Evolutionary conservation across 1,140 invertebrate genomes (phyloP).

Genomic region (Philopotamus ludificatus): DNA sequence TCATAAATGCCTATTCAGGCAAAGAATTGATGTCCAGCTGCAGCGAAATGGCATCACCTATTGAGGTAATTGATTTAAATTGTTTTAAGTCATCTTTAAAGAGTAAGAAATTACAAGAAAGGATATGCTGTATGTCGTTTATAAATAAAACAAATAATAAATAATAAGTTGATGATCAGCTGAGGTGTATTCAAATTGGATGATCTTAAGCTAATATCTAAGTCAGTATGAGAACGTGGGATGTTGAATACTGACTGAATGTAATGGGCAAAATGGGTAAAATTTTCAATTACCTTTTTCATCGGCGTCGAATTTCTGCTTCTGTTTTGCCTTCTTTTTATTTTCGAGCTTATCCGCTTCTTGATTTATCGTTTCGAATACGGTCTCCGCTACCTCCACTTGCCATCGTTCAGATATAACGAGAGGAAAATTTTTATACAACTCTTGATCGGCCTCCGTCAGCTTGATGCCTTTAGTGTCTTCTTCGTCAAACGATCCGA

Average conservation of each 20-base stretch:
- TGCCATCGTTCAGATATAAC: conserved; percentile 99
- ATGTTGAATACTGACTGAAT: not conserved
- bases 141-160: no score
- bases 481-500: conserved; percentile 99
- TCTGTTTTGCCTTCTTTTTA: conserved; percentile 93
- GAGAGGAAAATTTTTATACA: conserved; percentile 98
- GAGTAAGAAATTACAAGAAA: no score
- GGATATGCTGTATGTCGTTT: no score
- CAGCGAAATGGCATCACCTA: no score
- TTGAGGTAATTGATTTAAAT: no score
- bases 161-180: no score
- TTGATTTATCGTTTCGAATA: conserved; percentile 96
- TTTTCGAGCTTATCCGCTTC: conserved; percentile 96
- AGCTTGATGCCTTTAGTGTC: conserved; percentile 99
- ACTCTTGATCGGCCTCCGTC: conserved; percentile 94
- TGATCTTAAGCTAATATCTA: not conserved
- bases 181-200: not conserved
- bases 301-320: conserved; percentile 89
- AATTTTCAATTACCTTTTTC: conserved; percentile 77
- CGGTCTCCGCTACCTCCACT: conserved; percentile 97
- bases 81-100: no score
- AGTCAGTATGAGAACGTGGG: no score
- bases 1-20: no score
- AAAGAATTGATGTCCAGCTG: no score
- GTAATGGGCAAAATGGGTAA: not conserved